Percentiles rank a stretch among this genome's conserved stretches.
These are phyloP conservation scores for Campopleginae sp. DNA, from an alignment of 2,888 invertebrate species.

Conservation along the genomic window DNA sequence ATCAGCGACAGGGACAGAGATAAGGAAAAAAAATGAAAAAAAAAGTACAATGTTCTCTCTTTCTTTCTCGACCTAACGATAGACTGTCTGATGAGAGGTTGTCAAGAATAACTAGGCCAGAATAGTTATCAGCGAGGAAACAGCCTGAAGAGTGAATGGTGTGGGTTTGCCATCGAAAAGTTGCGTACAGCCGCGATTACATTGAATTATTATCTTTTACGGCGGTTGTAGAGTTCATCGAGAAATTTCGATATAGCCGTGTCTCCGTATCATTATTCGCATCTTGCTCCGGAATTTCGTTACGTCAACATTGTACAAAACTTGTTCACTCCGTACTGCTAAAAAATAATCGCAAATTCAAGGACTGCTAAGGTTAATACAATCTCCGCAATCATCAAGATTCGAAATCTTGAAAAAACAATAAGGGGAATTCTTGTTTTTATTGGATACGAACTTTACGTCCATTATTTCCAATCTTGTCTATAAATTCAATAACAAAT, in stretches of 20 bases:
- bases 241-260: background rate
- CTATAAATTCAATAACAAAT: background rate
- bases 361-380: background rate
- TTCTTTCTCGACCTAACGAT: background rate
- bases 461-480: background rate
- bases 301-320: background rate
- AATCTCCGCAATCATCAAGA: background rate
- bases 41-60: background rate
- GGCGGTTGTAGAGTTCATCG: background rate
- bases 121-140: constrained; percentile 23
- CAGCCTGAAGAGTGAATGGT: constrained; percentile 7
- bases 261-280: background rate
- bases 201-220: constrained; percentile 3
- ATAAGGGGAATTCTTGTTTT: background rate
- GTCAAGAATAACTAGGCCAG: background rate
- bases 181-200: background rate
- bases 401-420: background rate
- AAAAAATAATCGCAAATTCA: background rate
- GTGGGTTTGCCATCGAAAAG: constrained; percentile 2
- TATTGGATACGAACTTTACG: background rate
- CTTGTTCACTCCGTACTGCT: background rate
- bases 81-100: background rate
- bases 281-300: background rate
- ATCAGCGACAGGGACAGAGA: background rate
- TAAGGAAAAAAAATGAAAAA: background rate